Percentiles rank a stretch among this genome's conserved stretches.
Evolutionary conservation across 2,113 vertebrate species (phyloP).

Genomic region (Muntiacus reevesi): DNA sequence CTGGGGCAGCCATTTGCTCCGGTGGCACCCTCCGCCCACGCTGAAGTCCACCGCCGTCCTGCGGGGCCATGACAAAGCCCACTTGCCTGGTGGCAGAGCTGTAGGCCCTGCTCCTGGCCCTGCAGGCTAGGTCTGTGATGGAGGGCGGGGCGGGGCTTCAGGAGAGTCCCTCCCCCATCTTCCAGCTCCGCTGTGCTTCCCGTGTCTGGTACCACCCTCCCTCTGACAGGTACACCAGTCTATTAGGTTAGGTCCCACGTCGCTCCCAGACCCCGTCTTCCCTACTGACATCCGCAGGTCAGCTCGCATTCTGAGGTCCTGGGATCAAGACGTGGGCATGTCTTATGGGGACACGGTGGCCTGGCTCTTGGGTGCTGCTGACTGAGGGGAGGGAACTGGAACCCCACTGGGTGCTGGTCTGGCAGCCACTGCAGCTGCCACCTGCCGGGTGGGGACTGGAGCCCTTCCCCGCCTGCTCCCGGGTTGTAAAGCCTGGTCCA

Average conservation of each 20-base stretch:
- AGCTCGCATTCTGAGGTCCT: accelerated
- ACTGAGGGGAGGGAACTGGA: background rate
- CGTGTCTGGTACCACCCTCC: background rate
- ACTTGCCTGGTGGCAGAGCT: background rate
- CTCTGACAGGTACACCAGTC: accelerated
- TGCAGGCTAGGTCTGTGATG: background rate
- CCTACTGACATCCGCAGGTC: accelerated
- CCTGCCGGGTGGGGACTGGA: no score
- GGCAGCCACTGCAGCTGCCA: background rate
- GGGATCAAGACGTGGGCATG: accelerated
- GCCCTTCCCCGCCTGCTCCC: background rate
- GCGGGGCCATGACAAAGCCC: accelerated
- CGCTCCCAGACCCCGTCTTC: background rate
- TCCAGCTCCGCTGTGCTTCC: background rate
- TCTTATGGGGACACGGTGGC: background rate
- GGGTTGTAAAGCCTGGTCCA: background rate
- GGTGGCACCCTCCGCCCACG: accelerated
- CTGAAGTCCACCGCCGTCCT: accelerated
- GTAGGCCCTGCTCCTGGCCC: no score
- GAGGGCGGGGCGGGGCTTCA: background rate
- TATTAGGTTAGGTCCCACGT: accelerated
- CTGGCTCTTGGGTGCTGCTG: accelerated
- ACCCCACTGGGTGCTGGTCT: no score
- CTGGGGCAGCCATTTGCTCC: accelerated
- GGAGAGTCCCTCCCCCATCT: no score